phyloP scores from a whole-genome alignment of 2,888 invertebrate species.

The Hemicrepidius hirtus region DNA sequence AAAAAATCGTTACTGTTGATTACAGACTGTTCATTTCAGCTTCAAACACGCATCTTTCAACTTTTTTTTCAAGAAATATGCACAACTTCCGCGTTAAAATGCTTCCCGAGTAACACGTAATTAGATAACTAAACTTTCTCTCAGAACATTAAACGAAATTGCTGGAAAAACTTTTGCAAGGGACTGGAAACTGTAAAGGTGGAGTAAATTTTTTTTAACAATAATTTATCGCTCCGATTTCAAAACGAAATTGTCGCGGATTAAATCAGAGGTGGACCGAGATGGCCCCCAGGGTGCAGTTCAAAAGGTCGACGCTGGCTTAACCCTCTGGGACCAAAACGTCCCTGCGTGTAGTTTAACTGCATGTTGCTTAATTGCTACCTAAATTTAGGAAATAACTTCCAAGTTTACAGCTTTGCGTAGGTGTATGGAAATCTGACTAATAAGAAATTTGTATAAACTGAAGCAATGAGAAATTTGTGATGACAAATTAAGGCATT shows the following conservation, averaged over 20 bases:
- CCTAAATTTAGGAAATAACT: constrained; percentile 13
- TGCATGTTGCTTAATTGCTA: constrained; percentile 20
- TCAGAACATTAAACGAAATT: background rate
- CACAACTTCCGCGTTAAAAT: constrained; percentile 7
- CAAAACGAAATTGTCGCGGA: constrained; percentile 4
- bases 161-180: background rate
- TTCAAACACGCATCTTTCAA: background rate
- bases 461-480: background rate
- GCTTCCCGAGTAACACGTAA: background rate
- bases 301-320: constrained; percentile 20
- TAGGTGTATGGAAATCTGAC: background rate
- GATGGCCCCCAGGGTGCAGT: constrained; percentile 14
- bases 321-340: constrained; percentile 7
- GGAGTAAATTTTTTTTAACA: background rate
- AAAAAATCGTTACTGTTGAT: constrained; percentile 23
- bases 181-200: background rate
- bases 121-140: background rate
- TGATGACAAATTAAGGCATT: background rate
- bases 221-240: constrained; percentile 13
- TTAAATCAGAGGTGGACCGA: constrained; percentile 16
- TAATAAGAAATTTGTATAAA: background rate
- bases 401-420: constrained; percentile 2
- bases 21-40: constrained; percentile 4
- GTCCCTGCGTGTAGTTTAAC: constrained; percentile 6
- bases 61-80: constrained; percentile 3